Evolutionary conservation across 2,113 vertebrate species (phyloP), one percentile per base, ranked within the genome.

Genomic region (Larimichthys crocea): DNA sequence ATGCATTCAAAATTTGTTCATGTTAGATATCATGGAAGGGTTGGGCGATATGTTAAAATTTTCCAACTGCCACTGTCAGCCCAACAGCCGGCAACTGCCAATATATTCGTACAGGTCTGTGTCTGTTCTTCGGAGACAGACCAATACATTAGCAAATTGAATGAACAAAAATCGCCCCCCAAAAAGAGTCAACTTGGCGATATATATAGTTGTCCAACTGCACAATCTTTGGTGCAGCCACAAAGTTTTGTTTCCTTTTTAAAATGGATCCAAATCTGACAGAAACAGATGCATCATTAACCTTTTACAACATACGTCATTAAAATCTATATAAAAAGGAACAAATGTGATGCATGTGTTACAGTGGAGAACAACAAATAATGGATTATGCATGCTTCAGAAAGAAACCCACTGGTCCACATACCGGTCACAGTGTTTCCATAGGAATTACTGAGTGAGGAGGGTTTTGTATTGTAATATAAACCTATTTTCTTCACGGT

Each of bases 381-480:
- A 14, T 17, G 15, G 17, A 49, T 63, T 49, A 4, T 8, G 40
- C 31, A 72, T 80, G 76, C 5, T 22, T 63, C n/a, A 57, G 24
- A 40, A 48, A 65, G 31, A 7, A 71, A n/a, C 40, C 40, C 10
- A 80, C 10, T 20, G 19, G 9, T 74, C 6, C 11, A 19, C 26
- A 53, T 14, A 24, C 24, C 69, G 48, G 29, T 42, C 59, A 76
- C 52, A 24, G 50, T 44, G 46, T 71, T 78, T 74, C 60, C 35
- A 78, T 57, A 68, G 3, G 22, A 77, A 15, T 22, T 50, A 6
- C 35, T 52, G 12, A 17, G 31, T 16, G 20, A 2, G 2, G 42
- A 9, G 42, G 8, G 22, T 8, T 42, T 7, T 44, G 11, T 70
- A 5, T 69, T 15, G n/a, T 17, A 69, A 35, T 35, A 10, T 17